These are phyloP conservation scores for Muntiacus reevesi DNA, from an alignment of 2,113 vertebrate species.

Conservation along the genomic window DNA sequence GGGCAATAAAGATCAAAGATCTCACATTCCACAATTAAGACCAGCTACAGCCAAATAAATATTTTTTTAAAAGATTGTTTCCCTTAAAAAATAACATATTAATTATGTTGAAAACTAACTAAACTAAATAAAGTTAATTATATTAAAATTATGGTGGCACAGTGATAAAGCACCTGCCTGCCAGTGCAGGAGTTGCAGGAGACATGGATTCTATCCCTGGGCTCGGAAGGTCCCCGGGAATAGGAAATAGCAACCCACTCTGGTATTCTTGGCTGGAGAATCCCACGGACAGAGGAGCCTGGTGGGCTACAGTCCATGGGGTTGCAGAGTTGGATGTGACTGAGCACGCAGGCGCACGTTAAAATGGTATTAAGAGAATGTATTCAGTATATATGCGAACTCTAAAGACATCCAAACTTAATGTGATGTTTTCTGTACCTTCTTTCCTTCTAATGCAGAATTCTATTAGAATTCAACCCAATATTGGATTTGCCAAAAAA, in stretches of 20 bases:
- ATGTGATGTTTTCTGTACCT: neutral
- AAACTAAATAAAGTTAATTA: neutral
- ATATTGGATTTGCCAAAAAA: neutral
- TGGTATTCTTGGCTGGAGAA: neutral
- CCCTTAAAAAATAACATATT: neutral
- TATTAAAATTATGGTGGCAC: neutral
- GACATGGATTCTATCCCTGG: neutral
- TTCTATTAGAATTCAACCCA: neutral
- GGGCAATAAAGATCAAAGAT: neutral
- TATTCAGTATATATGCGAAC: neutral
- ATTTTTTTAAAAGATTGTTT: neutral
- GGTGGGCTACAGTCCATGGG: neutral
- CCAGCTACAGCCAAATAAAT: neutral
- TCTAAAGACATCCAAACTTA: neutral
- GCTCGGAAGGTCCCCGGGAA: neutral
- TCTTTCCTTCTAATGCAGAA: neutral
- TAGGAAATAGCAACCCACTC: neutral
- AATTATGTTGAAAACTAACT: neutral
- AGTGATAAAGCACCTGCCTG: neutral
- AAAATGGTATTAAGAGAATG: neutral
- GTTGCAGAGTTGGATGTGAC: neutral
- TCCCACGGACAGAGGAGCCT: neutral
- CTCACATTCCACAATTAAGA: neutral
- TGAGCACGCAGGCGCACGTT: neutral
- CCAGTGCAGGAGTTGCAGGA: neutral